Evolutionary conservation across 1,140 invertebrate species (phyloP).

Genomic region (Brachionus sp.): DNA sequence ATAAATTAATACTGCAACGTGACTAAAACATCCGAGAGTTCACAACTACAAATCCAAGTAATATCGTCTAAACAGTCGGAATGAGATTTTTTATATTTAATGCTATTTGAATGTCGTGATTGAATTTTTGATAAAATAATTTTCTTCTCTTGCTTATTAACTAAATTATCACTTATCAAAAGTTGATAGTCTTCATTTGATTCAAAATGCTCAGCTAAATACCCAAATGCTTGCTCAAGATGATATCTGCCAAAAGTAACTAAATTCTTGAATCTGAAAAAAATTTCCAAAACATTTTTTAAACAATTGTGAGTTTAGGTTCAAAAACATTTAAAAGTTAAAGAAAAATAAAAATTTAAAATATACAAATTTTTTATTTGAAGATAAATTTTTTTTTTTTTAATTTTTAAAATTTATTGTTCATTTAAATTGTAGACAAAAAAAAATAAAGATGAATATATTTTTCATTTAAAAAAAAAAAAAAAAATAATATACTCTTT

Average conservation of each 20-base stretch:
- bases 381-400: not conserved
- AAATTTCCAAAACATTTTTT: too few relatives aligned
- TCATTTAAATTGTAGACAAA: not conserved
- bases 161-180: not conserved
- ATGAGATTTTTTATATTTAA: not conserved
- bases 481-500: not conserved
- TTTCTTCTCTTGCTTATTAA: not conserved
- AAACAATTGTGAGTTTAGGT: too few relatives aligned
- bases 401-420: not conserved
- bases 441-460: not conserved
- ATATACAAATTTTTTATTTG: not conserved
- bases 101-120: conserved; percentile 8
- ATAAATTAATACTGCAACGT: not conserved
- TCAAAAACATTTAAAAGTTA: too few relatives aligned
- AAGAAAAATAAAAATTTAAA: not conserved
- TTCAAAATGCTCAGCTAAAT: not conserved
- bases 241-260: conserved; percentile 6
- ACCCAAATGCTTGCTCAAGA: not conserved
- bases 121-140: not conserved
- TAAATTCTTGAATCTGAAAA: too few relatives aligned
- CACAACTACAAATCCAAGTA: not conserved
- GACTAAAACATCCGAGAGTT: not conserved
- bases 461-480: not conserved
- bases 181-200: not conserved
- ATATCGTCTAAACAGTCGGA: not conserved